Conservation (phyloP, 2,113 vertebrate genomes). For the Lagopus leucura region DNA sequence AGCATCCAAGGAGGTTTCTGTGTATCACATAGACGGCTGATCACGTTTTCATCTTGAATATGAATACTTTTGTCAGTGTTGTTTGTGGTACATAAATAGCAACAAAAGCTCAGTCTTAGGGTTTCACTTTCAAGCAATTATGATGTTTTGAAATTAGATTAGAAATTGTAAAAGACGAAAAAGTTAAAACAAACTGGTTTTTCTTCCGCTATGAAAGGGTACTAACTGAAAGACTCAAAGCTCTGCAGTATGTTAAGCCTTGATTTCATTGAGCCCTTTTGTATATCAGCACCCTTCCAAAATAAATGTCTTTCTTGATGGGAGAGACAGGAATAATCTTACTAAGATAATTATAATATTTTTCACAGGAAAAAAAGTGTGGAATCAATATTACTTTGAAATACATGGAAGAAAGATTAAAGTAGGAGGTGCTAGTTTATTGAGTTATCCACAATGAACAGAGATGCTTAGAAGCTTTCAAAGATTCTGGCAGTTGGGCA, state of each 20-base stretch:
- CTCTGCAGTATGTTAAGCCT: not conserved
- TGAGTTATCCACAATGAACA: not conserved
- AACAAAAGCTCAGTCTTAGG: not conserved
- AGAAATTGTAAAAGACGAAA: not conserved
- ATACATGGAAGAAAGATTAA: not conserved
- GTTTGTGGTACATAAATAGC: not conserved
- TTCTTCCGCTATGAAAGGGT: not conserved
- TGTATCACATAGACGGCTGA: not conserved
- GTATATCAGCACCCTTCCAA: not conserved
- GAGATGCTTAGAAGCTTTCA: not conserved
- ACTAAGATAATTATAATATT: not conserved
- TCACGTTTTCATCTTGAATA: not conserved
- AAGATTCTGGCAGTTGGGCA: not conserved
- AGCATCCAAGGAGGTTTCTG: rapidly evolving
- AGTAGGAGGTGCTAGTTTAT: not conserved
- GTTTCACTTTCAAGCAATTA: not conserved
- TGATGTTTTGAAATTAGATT: not conserved
- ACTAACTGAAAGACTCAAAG: not conserved
- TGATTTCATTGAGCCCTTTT: not conserved
- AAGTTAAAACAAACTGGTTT: not conserved
- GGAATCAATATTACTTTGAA: not conserved
- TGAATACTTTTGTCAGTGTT: not conserved
- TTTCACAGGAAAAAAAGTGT: not conserved
- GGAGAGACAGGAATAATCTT: not conserved
- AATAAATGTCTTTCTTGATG: not conserved